These are phyloP conservation scores for Argya squamiceps DNA, from an alignment of 2,797 vertebrate genomes.

Conservation along the genomic window DNA sequence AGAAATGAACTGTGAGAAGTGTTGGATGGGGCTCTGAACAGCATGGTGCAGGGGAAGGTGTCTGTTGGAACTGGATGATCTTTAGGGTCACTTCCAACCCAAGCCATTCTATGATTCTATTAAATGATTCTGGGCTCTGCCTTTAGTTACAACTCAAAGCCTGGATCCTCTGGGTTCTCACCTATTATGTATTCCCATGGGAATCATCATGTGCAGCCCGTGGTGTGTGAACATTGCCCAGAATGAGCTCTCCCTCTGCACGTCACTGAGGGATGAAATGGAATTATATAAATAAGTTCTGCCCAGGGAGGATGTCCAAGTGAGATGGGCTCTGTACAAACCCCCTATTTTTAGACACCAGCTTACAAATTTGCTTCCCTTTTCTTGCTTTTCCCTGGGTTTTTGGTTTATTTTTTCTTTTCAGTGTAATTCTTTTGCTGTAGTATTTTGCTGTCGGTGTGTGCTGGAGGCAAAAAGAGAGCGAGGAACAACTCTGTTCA, in stretches of 20 bases:
- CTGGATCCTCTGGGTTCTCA: not conserved
- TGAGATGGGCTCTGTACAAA: not conserved
- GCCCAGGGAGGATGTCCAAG: not conserved
- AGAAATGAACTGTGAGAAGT: not conserved
- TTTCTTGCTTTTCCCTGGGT: not conserved
- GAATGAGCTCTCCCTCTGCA: not conserved
- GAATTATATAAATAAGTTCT: not conserved
- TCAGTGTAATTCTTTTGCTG: not conserved
- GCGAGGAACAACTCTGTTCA: not conserved
- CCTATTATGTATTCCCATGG: not conserved
- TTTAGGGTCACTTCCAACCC: not conserved
- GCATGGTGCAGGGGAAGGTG: accelerated
- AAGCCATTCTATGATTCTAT: not conserved
- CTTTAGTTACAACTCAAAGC: not conserved
- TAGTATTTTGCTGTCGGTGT: not conserved
- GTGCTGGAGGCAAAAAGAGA: not conserved
- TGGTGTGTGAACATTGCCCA: not conserved
- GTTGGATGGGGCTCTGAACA: not conserved
- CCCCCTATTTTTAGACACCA: not conserved
- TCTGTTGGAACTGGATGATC: not conserved
- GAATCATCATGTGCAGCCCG: not conserved
- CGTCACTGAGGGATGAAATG: accelerated
- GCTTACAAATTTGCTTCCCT: not conserved
- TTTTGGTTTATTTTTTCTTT: not conserved
- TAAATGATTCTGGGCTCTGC: not conserved